Evolutionary conservation across 2,888 invertebrate genomes (phyloP).

Genomic region (Synergus umbraculus): DNA sequence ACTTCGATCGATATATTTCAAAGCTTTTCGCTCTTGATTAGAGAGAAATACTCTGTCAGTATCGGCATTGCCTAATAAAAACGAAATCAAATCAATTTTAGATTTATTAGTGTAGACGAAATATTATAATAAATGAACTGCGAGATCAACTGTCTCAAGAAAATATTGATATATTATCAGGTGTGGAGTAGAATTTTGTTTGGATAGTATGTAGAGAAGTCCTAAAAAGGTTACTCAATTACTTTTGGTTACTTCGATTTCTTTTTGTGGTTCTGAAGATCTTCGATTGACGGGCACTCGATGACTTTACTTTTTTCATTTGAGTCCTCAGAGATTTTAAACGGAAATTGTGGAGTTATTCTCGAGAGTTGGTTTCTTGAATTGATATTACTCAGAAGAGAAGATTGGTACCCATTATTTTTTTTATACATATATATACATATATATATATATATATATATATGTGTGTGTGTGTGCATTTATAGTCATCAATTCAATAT

Average conservation of each 20-base stretch:
- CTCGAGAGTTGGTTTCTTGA: not conserved
- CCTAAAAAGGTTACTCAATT: not conserved
- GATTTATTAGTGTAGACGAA: too few species aligned
- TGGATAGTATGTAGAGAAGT: not conserved
- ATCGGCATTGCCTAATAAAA: too few species aligned
- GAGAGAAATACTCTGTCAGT: not conserved
- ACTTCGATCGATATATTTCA: not conserved
- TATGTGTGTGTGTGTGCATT: not conserved
- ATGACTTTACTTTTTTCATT: not conserved
- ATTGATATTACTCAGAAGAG: conserved; percentile 1
- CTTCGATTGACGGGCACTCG: not conserved
- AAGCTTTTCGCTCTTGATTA: not conserved
- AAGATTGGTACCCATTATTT: not conserved
- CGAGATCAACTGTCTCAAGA: not conserved
- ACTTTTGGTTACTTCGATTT: not conserved
- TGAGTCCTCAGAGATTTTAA: not conserved
- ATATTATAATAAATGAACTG: too few species aligned
- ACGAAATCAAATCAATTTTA: too few species aligned
- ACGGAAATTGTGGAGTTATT: too few species aligned
- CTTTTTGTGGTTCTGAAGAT: not conserved
- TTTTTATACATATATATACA: not conserved
- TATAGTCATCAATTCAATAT: not conserved
- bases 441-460: not conserved
- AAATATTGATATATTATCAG: not conserved
- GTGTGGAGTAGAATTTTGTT: not conserved